Conservation (phyloP, 2,888 invertebrate genomes). For the Digitonthophagus gazella region DNA sequence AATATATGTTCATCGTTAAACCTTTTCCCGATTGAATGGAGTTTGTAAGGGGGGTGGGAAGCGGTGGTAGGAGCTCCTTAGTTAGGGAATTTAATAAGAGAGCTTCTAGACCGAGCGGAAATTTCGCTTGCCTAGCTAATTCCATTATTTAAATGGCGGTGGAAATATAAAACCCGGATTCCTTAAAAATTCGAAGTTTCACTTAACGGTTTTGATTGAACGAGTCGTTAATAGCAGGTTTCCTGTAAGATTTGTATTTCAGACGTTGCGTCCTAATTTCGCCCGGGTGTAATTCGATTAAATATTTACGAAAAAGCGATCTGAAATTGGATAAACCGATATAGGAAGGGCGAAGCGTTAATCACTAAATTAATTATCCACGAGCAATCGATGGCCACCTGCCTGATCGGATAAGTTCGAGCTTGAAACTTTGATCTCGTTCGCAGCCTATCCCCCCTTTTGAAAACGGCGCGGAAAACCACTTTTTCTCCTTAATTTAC, state of each 20-base stretch:
- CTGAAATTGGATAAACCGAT: constrained; percentile 6
- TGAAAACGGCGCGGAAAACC: constrained; percentile 13
- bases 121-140: background rate
- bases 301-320: constrained; percentile 11
- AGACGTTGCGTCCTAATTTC: background rate
- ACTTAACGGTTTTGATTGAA: background rate
- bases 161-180: background rate
- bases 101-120: background rate
- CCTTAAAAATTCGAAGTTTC: background rate
- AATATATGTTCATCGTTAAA: background rate
- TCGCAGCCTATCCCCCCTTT: constrained; percentile 16
- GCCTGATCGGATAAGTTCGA: background rate
- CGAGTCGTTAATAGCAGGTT: background rate
- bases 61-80: background rate
- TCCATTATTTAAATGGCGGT: background rate
- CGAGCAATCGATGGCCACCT: constrained; percentile 8
- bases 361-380: constrained; percentile 13
- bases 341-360: constrained; percentile 3
- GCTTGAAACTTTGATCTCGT: constrained; percentile 36
- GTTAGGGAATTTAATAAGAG: background rate
- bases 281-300: background rate
- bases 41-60: background rate
- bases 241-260: background rate
- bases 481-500: constrained; percentile 35
- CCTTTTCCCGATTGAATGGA: background rate